Evolutionary conservation across 2,797 vertebrate genomes (phyloP).

Genomic region (Lacerta bilineata): DNA sequence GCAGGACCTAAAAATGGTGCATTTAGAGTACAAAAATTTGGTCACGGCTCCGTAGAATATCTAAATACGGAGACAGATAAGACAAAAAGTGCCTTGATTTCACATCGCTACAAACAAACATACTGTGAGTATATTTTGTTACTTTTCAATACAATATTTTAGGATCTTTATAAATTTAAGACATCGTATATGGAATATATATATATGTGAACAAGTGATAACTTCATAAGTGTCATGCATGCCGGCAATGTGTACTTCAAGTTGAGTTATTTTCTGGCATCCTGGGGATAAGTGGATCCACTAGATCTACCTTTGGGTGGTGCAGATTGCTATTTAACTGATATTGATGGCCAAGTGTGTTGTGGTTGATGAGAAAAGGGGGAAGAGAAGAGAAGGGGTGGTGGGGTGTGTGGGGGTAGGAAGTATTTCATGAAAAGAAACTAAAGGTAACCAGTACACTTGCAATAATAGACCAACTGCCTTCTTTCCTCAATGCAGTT

Average conservation of each 20-base stretch:
- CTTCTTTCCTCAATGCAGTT: neutral
- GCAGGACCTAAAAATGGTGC: slow-evolving; percentile 92
- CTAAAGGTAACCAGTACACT: neutral
- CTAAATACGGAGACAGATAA: slow-evolving; percentile 90
- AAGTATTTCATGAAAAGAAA: neutral
- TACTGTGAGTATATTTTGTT: slow-evolving; percentile 86
- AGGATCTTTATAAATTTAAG: rapidly evolving
- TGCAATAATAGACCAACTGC: neutral
- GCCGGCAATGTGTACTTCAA: neutral
- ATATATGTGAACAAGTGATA: neutral
- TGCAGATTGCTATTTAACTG: neutral
- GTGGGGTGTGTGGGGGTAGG: neutral
- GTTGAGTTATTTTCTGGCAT: neutral
- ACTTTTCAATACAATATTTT: slow-evolving; percentile 28
- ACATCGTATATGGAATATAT: neutral
- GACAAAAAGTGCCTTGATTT: slow-evolving; percentile 92
- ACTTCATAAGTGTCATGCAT: neutral
- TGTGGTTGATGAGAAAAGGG: neutral
- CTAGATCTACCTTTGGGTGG: neutral
- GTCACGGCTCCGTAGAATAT: slow-evolving; percentile 86
- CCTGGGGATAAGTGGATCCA: neutral
- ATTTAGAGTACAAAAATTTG: slow-evolving; percentile 95
- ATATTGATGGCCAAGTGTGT: neutral
- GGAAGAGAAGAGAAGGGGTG: neutral
- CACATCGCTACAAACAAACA: slow-evolving; percentile 95